Base-by-base conservation (phyloP, 2,113 vertebrate species). In the Coptodon rendalli region DNA sequence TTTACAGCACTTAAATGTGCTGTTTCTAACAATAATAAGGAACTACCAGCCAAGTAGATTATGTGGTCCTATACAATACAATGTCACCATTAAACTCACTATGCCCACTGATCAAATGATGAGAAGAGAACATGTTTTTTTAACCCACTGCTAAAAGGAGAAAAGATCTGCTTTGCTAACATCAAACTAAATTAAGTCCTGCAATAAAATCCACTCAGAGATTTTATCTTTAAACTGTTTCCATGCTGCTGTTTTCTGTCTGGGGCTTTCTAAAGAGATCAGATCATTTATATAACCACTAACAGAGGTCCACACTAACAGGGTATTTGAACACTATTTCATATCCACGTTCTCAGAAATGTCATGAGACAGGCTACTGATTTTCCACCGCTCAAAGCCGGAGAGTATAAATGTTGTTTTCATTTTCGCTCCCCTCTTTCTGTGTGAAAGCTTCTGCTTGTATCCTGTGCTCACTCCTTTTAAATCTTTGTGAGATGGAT, bases 281-380 rank as follows among this genome's bases (percentile, higher is more conserved):
- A 11, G 9, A 24, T 40, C 9, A 11, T 54, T 79, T 54, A 45
- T 76, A 54, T 27, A 17, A 79, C 78, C 34, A 78, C 48, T 50
- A 16, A 63, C 27, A 34, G 36, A 59, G n/a, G 6, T 83, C 31
- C 81, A 85, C 59, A 40, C 7, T 68, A 68, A 78, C 54, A n/a
- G 45, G 40, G 38, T 73, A 73, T 78, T 50, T 48, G 24, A 78
- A 78, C 71, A 50, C 1, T 4, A 50, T 78, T 50, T 78, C 45
- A 78, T 78, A 78, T 50, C 24, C 54, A 71, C 14, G 1, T 84
- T 48, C n/a, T 84, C 48, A 76, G 40, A 85, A 53, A 56, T 19
- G 16, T 89, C 88, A 90, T 56, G 88, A 87, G 87, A 89, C 63
- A 14, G 14, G 5, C 56, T 16, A 36, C 79, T 48, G 71, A 91